These are phyloP conservation scores for Protomyctophum bolini DNA, from an alignment of 2,113 vertebrate species.

Conservation along the genomic window DNA sequence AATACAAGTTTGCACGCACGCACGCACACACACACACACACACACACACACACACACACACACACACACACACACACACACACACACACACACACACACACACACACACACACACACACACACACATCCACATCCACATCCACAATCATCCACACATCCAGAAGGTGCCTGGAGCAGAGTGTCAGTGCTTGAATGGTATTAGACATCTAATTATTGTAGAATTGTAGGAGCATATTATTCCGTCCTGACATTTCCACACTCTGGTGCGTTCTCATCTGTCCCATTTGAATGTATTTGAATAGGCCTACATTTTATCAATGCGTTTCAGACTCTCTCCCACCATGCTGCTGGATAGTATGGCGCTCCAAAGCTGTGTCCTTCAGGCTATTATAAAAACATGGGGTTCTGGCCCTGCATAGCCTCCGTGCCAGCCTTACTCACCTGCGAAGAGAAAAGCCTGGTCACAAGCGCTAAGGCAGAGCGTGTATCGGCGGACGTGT, in stretches of 20 bases:
- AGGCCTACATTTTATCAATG: constrained; percentile 41
- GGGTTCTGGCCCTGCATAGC: neutral
- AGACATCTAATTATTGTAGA: constrained; percentile 60
- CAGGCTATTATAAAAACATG: neutral
- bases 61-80: neutral
- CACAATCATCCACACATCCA: constrained; percentile 1
- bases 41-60: no score
- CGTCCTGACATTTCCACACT: constrained; percentile 61
- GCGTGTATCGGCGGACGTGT: no score
- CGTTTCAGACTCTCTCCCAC: constrained; percentile 22
- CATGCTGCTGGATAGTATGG: no score
- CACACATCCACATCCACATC: neutral
- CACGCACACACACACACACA: no score
- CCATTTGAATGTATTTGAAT: constrained; percentile 67
- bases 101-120: neutral
- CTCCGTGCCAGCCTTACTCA: no score
- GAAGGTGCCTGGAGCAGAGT: constrained; percentile 39
- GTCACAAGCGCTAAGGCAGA: no score
- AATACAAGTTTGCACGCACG: no score
- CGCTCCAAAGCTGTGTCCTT: no score
- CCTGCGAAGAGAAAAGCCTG: no score
- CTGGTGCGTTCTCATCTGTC: constrained; percentile 63
- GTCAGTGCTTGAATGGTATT: constrained; percentile 48
- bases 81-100: neutral
- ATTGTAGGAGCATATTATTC: constrained; percentile 47